These are phyloP conservation scores for Erethizon dorsatum DNA, from an alignment of 2,797 vertebrate species.

Conservation along the genomic window DNA sequence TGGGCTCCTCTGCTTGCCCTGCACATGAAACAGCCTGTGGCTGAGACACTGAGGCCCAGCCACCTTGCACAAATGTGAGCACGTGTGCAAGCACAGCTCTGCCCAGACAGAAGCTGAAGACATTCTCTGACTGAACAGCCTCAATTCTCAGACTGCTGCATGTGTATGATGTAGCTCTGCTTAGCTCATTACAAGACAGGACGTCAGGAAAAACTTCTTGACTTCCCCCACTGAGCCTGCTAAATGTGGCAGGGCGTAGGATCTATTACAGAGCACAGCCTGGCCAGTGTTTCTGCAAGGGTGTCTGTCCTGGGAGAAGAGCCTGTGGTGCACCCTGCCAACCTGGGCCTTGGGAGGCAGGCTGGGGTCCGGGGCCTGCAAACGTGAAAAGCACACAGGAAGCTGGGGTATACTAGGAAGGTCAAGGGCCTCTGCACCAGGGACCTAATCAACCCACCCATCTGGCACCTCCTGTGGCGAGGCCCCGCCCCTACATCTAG, in stretches of 20 bases:
- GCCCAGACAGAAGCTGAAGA: not conserved
- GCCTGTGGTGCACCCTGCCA: not conserved
- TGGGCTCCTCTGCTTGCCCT: too few species aligned
- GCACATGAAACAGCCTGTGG: accelerated
- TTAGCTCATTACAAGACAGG: not conserved
- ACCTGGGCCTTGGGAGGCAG: not conserved
- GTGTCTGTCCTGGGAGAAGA: not conserved
- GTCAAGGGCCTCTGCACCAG: accelerated
- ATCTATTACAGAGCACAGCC: not conserved
- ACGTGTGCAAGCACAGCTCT: not conserved
- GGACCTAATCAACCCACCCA: accelerated
- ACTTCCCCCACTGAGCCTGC: accelerated
- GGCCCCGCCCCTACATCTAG: too few species aligned
- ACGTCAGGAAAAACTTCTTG: accelerated
- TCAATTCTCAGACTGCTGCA: not conserved
- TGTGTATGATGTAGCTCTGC: not conserved
- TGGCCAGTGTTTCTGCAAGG: not conserved
- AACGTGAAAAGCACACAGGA: not conserved
- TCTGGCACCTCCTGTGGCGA: not conserved
- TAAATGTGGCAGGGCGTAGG: too few species aligned
- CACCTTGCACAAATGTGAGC: too few species aligned
- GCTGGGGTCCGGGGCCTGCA: not conserved
- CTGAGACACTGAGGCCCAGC: too few species aligned
- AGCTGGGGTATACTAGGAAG: accelerated
- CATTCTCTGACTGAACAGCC: accelerated